Evolutionary conservation across 2,888 invertebrate genomes (phyloP), one percentile per base, ranked within the genome.

Genomic region (Meiosimyza decipiens): DNA sequence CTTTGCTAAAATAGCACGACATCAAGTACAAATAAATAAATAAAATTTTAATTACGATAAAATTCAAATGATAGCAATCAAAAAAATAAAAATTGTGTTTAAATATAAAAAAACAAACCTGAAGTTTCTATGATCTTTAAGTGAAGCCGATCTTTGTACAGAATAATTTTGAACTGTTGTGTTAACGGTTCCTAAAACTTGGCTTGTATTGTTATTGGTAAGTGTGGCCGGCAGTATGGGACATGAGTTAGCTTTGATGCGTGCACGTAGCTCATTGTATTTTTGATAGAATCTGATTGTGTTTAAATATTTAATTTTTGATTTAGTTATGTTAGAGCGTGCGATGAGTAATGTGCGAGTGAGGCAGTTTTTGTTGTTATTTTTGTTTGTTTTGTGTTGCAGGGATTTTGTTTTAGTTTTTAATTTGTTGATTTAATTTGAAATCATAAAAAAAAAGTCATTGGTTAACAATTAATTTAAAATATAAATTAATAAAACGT

Each of bases 171-270:
- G 88, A 87, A 89, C 89, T 78, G 84, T 82, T 76, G 85, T 73
- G 74, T 77, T 71, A 72, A 73, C 75, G 74, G 75, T 79, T 78
- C 79, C 78, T 79, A 82, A 79, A 77, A 79, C 81, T 76, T 79
- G 79, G 76, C 88, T 78, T 68, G 75, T 79, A 55, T 70, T 74
- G 66, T 59, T 79, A 74, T 88, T 85, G 80, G 78, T 78, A 84
- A 89, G 89, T 83, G 90, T 88, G 80, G 91, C 90, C 83, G 91
- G 90, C 88, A 93, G 90, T 85, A 92, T 91, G 81, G 93, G 93
- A 88, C 92, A 93, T 88, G 93, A 93, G 83, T 92, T 92, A 86
- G 94, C 94, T 91, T 94, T 94, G 89, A 95, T 95, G 89, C 95
- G 93, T 88, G 93, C 94, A 88, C 93, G 93, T 89, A 95, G 91